Evolutionary conservation across 2,888 invertebrate species (phyloP).

Genomic region (Falcaria lacertinaria): DNA sequence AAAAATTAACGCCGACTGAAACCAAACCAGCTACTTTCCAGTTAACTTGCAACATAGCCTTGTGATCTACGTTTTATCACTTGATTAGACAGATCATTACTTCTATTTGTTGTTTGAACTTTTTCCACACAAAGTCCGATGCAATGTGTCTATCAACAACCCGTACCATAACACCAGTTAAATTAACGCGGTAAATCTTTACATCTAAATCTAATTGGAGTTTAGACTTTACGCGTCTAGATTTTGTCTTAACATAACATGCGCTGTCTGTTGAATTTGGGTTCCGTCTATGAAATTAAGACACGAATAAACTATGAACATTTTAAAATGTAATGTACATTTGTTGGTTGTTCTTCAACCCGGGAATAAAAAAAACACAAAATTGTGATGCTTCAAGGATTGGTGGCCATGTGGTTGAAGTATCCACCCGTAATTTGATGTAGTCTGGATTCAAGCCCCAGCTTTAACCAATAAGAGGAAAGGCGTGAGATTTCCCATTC

Average conservation of each 20-base stretch:
- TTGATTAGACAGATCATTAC: constrained; percentile 1
- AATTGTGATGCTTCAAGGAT: too few species aligned
- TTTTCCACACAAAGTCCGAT: neutral
- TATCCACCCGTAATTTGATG: too few species aligned
- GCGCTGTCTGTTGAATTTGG: neutral
- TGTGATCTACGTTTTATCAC: constrained; percentile 1
- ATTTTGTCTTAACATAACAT: constrained; percentile 2
- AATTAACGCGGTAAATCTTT: constrained; percentile 5
- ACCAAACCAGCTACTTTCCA: neutral
- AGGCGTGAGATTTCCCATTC: too few species aligned
- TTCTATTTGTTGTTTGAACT: constrained; percentile 1
- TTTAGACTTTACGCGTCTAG: constrained; percentile 8
- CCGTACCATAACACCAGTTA: neutral
- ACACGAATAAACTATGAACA: neutral
- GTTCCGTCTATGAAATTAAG: neutral
- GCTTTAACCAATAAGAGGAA: too few species aligned
- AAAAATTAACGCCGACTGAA: constrained; percentile 4
- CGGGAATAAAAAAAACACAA: too few species aligned
- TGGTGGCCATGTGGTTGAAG: too few species aligned
- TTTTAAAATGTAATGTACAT: too few species aligned
- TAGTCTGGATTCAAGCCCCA: too few species aligned
- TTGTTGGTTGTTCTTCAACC: too few species aligned
- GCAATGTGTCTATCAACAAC: constrained; percentile 1
- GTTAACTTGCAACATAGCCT: constrained; percentile 4
- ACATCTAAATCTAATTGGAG: constrained; percentile 3